Conservation (phyloP, 2,888 invertebrate genomes). For the Iphiclides podalirius region DNA sequence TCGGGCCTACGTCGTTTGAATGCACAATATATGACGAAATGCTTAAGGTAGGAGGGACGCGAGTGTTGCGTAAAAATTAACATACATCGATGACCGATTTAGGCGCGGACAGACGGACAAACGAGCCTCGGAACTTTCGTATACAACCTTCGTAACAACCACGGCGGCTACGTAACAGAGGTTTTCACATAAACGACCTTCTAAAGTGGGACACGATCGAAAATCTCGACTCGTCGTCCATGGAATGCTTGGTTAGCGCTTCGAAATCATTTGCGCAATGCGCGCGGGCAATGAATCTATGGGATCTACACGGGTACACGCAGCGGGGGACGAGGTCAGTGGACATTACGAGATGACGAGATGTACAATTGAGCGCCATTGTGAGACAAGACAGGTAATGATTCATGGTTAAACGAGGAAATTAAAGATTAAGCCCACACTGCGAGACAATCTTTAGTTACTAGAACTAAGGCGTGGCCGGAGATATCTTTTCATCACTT, state of each 20-base stretch:
- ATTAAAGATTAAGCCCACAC: constrained; percentile 45
- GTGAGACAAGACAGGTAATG: constrained; percentile 43
- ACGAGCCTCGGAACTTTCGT: too few species aligned
- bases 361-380: constrained; percentile 43
- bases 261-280: constrained; percentile 31
- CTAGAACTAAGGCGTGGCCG: constrained; percentile 47
- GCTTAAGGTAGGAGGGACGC: constrained; percentile 15
- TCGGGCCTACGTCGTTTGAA: constrained; percentile 9
- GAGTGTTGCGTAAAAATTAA: constrained; percentile 37
- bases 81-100: constrained; percentile 32
- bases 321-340: constrained; percentile 50
- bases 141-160: constrained; percentile 13
- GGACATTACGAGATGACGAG: constrained; percentile 44
- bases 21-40: constrained; percentile 21
- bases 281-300: constrained; percentile 46
- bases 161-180: constrained; percentile 36
- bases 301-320: not conserved
- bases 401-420: constrained; percentile 54
- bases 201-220: constrained; percentile 27
- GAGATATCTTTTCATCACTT: constrained; percentile 7
- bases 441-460: constrained; percentile 25
- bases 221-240: constrained; percentile 32
- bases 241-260: constrained; percentile 39
- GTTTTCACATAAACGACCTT: constrained; percentile 61
- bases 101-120: constrained; percentile 20